Conservation (phyloP, 1,140 invertebrate genomes). For the Orius insidiosus region DNA sequence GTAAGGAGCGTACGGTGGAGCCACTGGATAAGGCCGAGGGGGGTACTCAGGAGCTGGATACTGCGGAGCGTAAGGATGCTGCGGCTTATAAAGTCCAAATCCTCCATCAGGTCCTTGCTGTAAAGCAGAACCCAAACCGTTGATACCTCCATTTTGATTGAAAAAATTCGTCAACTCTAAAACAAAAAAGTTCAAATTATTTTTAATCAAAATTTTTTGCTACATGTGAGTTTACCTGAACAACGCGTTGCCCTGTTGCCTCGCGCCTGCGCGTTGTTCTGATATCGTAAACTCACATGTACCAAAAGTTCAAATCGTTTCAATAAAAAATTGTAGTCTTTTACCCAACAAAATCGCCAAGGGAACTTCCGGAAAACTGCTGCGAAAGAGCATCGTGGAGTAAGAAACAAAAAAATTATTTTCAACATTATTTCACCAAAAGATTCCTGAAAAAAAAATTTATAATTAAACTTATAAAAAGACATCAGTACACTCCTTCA, state of each 20-base stretch:
- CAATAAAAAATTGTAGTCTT: not conserved
- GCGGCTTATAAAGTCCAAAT: not conserved
- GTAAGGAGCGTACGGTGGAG: not conserved
- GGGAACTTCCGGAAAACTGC: not conserved
- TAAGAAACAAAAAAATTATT: no score
- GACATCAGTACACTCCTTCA: no score
- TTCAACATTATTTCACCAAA: no score
- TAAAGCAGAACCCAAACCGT: not conserved
- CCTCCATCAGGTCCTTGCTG: not conserved
- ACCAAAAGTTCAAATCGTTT: not conserved
- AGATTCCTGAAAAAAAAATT: no score
- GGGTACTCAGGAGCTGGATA: slow-evolving; percentile 5
- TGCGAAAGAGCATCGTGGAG: not conserved
- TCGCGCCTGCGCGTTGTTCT: not conserved
- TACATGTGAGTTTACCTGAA: not conserved
- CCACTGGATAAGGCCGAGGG: not conserved
- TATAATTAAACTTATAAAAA: no score
- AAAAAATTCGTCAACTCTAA: slow-evolving; percentile 15
- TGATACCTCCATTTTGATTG: slow-evolving; percentile 13
- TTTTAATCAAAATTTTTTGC: not conserved
- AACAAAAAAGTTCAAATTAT: slow-evolving; percentile 1
- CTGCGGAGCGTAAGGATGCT: slow-evolving; percentile 1
- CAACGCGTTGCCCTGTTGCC: no score
- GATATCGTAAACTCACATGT: no score
- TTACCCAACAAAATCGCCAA: slow-evolving; percentile 15